Evolutionary conservation across 2,888 invertebrate genomes (phyloP).

Genomic region (Silvanus unidentatus): DNA sequence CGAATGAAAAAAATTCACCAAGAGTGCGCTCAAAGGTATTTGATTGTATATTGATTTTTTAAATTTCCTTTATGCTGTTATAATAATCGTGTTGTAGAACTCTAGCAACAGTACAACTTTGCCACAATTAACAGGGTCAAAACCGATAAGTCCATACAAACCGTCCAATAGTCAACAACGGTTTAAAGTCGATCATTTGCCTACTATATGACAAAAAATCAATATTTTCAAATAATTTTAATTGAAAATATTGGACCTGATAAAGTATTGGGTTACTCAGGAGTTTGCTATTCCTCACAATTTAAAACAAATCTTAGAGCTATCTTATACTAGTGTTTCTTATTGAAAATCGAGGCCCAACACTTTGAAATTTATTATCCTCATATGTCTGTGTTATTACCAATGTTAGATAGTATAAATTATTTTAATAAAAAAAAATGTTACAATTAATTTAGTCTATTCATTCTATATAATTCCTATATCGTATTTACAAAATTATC

Average conservation of each 20-base stretch:
- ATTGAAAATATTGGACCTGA: too few relatives aligned
- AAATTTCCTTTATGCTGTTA: constrained; percentile 21
- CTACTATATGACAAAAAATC: constrained; percentile 63
- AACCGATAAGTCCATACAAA: constrained; percentile 51
- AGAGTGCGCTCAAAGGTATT: constrained; percentile 59
- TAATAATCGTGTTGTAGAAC: too few relatives aligned
- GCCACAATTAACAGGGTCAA: constrained; percentile 54
- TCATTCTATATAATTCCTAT: too few relatives aligned
- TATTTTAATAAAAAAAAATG: too few relatives aligned
- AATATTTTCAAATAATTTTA: constrained; percentile 33
- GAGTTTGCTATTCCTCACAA: neutral
- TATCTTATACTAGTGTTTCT: too few relatives aligned
- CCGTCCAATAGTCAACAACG: constrained; percentile 9
- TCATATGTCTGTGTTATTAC: too few relatives aligned
- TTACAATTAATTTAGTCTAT: too few relatives aligned
- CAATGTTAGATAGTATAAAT: too few relatives aligned
- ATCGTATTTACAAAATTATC: too few relatives aligned
- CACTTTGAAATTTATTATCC: too few relatives aligned
- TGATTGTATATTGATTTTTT: constrained; percentile 4
- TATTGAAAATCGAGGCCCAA: too few relatives aligned
- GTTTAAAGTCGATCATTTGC: constrained; percentile 59
- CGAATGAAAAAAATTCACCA: constrained; percentile 54
- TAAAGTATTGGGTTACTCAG: neutral
- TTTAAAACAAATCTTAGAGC: too few relatives aligned
- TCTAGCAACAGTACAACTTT: constrained; percentile 56